These are phyloP conservation scores for Saccostrea glomerata DNA, from an alignment of 1,140 invertebrate genomes.

Conservation along the genomic window DNA sequence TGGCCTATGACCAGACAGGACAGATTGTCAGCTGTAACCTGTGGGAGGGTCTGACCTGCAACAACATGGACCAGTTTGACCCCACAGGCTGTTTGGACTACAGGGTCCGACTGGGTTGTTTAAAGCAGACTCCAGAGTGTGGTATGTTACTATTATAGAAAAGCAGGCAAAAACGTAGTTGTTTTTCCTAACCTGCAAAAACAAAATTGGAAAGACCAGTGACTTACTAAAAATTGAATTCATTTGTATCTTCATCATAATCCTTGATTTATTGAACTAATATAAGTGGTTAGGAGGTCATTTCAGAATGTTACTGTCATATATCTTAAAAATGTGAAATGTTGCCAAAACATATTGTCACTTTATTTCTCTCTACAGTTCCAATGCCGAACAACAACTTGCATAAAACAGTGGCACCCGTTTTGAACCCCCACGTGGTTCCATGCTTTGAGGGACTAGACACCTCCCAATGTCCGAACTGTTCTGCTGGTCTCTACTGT, in stretches of 20 bases:
- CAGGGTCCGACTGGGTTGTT: slow-evolving; percentile 73
- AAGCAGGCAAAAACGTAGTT: too few relatives aligned
- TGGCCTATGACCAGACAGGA: slow-evolving; percentile 54
- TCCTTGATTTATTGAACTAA: too few relatives aligned
- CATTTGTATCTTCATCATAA: too few relatives aligned
- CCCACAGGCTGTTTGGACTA: slow-evolving; percentile 70
- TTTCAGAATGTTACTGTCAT: too few relatives aligned
- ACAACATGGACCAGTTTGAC: slow-evolving; percentile 67
- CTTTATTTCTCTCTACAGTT: neutral
- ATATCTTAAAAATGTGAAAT: neutral
- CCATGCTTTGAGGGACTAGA: slow-evolving; percentile 34
- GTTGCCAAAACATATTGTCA: neutral
- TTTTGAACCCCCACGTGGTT: neutral
- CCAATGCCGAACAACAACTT: neutral
- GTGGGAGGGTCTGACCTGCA: slow-evolving; percentile 86
- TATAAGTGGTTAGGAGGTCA: too few relatives aligned
- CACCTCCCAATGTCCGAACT: slow-evolving; percentile 25
- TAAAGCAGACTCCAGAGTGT: slow-evolving; percentile 65
- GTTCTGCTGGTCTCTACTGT: slow-evolving; percentile 29
- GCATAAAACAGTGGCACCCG: neutral
- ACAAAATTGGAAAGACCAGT: too few relatives aligned
- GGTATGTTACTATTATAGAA: slow-evolving; percentile 54
- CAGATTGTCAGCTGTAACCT: slow-evolving; percentile 87
- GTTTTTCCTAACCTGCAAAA: too few relatives aligned
- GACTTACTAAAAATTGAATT: too few relatives aligned